Base-by-base conservation (phyloP, 2,113 vertebrate species). In the Hemiscyllium ocellatum region DNA sequence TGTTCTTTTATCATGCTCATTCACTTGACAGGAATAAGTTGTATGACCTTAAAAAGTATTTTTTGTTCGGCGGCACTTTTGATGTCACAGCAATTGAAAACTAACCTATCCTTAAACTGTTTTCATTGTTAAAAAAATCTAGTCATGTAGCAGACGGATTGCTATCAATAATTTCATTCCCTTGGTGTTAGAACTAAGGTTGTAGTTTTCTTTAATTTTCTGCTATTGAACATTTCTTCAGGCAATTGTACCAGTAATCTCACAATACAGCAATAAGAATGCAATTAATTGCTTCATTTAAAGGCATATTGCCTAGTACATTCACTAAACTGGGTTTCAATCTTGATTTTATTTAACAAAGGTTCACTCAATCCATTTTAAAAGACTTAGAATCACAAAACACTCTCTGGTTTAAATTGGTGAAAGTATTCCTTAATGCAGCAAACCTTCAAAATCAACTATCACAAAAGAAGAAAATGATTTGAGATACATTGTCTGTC, bases 191-290 rank as follows among this genome's bases (percentile, higher is more conserved):
- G 66, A 47, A 50, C 93, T 72, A 26, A 72, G 19, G 42, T 50
- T 72, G 68, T 72, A 94, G 68, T 95, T 72, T 72, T 50, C 37
- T 95, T 95, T 95, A 95, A 95, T 95, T 95, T 95, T 95, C 68
- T 95, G 68, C 93, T 29, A 72, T 70, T 70, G 68, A 95, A 95
- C 68, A 95, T 95, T 95, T 95, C 93, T 95, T 95, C 93, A 72
- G 93, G 68, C 68, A 95, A 94, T 94, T 94, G n/a, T 94, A 94
- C 65, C 19, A 42, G 24, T 47, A 42, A 94, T 69, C 19, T 68
- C 37, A 69, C n/a, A 68, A 61, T 56, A 52, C 2, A 33, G 50
- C 86, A 89, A 69, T 94, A 94, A 69, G n/a, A 29, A 42, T 72
- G 24, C 66, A 7, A 70, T 72, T 72, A 72, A 13, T 68, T 69